Percentiles rank a stretch among this genome's conserved stretches.
phyloP scores from a whole-genome alignment of 2,888 invertebrate genomes.

The Pseudococcus viburni region DNA sequence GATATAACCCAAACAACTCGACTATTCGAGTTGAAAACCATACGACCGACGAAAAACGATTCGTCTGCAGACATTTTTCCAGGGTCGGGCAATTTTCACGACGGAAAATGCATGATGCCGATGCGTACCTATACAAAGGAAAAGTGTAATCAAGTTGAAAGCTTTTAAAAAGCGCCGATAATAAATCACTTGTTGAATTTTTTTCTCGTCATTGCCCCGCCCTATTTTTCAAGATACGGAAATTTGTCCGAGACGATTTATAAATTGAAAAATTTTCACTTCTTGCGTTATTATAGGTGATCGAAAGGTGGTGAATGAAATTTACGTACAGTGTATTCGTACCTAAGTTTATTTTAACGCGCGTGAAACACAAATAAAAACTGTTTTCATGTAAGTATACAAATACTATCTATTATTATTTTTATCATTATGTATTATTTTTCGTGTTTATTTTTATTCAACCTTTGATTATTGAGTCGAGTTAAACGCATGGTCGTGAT shows the following conservation, averaged over 20 bases:
- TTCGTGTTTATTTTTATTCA: neutral
- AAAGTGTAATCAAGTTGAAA: slow-evolving; percentile 22
- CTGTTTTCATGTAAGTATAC: slow-evolving; percentile 13
- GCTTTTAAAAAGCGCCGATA: slow-evolving; percentile 7
- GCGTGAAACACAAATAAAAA: slow-evolving; percentile 12
- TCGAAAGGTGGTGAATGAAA: slow-evolving; percentile 18
- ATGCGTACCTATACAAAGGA: slow-evolving; percentile 4
- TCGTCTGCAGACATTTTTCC: neutral
- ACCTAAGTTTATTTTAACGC: neutral
- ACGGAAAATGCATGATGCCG: slow-evolving; percentile 1
- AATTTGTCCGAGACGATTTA: slow-evolving; percentile 1
- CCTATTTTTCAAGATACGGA: neutral
- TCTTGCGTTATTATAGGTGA: neutral
- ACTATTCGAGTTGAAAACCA: slow-evolving; percentile 26
- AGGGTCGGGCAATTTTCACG: neutral
- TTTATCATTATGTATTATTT: neutral
- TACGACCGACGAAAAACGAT: neutral
- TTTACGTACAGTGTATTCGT: neutral
- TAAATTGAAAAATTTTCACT: slow-evolving; percentile 5
- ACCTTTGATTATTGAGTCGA: neutral
- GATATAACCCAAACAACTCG: slow-evolving; percentile 29
- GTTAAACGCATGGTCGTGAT: neutral
- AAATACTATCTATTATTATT: neutral
- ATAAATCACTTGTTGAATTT: slow-evolving; percentile 35
- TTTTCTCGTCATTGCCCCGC: neutral